Evolutionary conservation across 2,113 vertebrate genomes (phyloP).

Genomic region (Passer montanus): DNA sequence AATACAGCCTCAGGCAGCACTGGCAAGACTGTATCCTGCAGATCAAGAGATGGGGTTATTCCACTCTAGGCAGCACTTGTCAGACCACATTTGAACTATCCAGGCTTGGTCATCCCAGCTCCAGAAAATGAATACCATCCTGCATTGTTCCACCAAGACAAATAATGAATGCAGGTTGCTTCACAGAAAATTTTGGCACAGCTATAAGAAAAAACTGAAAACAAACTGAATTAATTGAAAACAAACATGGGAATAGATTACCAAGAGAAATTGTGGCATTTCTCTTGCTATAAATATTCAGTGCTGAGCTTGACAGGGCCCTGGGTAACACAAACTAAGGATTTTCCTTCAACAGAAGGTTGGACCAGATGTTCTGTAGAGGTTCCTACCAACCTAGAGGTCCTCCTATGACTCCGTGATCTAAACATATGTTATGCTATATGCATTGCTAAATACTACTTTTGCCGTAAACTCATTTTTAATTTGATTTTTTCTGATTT

Average conservation of each 20-base stretch:
- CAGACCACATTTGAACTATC: not conserved
- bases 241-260: not conserved
- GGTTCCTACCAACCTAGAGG: not conserved
- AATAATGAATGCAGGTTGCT: not conserved
- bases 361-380: not conserved
- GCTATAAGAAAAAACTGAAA: not conserved
- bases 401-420: not conserved
- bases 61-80: not conserved
- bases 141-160: not conserved
- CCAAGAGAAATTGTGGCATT: not conserved
- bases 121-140: not conserved
- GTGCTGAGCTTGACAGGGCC: not conserved
- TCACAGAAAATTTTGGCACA: not conserved
- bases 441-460: not conserved
- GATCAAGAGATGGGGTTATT: not conserved
- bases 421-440: not conserved
- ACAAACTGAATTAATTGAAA: not conserved
- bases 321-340: not conserved
- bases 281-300: not conserved
- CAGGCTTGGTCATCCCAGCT: not conserved
- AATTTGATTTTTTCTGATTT: not conserved
- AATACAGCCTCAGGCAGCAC: not conserved
- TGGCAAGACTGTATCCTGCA: not conserved
- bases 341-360: not conserved
- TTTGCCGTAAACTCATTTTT: not conserved